Evolutionary conservation across 2,797 vertebrate species (phyloP).

Genomic region (Galago senegalensis): DNA sequence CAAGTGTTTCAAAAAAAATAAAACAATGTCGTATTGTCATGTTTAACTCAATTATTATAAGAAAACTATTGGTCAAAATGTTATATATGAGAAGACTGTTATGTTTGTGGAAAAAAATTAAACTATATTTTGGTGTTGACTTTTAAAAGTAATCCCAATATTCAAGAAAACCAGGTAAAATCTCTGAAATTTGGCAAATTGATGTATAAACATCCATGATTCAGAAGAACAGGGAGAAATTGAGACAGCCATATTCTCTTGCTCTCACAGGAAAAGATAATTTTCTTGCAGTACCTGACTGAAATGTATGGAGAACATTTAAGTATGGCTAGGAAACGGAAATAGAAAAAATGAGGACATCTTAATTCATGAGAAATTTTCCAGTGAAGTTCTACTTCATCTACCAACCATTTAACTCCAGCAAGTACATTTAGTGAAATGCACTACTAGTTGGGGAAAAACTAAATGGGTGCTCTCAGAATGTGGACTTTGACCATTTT

Average conservation of each 20-base stretch:
- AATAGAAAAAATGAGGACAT: conserved; percentile 28
- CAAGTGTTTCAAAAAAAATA: not conserved
- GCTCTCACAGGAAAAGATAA: not conserved
- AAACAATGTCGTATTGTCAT: conserved; percentile 15
- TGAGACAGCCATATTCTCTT: not conserved
- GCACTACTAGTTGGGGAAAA: not conserved
- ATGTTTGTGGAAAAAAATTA: not conserved
- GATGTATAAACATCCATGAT: not conserved
- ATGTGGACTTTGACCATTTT: not conserved
- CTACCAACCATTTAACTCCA: not conserved
- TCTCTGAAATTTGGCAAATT: not conserved
- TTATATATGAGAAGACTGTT: not conserved
- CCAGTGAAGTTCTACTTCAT: not conserved
- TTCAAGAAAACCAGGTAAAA: not conserved
- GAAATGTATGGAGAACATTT: conserved; percentile 44
- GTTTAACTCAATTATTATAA: conserved; percentile 38
- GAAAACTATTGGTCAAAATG: conserved; percentile 38
- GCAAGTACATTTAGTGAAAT: conserved; percentile 46
- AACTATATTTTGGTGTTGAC: conserved; percentile 42
- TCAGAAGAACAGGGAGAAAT: conserved; percentile 3
- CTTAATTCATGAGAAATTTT: conserved; percentile 25
- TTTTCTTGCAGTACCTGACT: not conserved
- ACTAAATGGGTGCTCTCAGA: not conserved
- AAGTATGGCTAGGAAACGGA: not conserved
- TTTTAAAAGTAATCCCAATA: conserved; percentile 49